Evolutionary conservation across 2,113 vertebrate species (phyloP), one percentile per base, ranked within the genome.

Genomic region (Saguinus midas): DNA sequence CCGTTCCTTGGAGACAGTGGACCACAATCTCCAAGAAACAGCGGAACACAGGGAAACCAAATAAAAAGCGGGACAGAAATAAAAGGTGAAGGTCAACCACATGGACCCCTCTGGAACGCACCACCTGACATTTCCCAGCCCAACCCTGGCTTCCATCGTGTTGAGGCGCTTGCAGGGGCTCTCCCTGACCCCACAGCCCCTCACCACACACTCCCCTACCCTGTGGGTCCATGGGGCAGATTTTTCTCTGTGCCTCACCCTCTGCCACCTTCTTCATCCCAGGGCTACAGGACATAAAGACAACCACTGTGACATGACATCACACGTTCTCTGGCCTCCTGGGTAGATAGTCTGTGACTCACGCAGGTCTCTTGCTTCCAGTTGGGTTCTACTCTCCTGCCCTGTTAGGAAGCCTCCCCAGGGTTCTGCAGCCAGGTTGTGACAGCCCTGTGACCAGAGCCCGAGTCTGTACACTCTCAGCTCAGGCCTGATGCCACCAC

Each of bases 171-270:
- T 6, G 50, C 72, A 2, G 35, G 40, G 57, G 29, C 66, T 78
- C 57, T n/a, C 40, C 29, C 55, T 17, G 57, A 45, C 32, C 23
- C 32, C 57, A 50, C 7, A 6, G 45, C 70, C 48, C 23, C 23
- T 9, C 1, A 6, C 43, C 70, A 45, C 58, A 23, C 13, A 1
- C n/a, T 5, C 23, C 83, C 29, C 48, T 6, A 6, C 21, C 6
- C 35, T 23, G 4, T 8, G 61, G 27, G 61, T 64, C 29, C 12
- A 29, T 14, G 61, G 27, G 29, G 27, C 29, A 11, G 50, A 16
- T 11, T 21, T 10, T 43, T 0, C 23, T 6, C 37, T 1, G 6
- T 3, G 7, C 32, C 3, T n/a, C 23, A 6, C 23, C 20, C 20
- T 52, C 11, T 3, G 37, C 48, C 5, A 32, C 64, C 3, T 40